A percentile compares a stretch with the other conserved stretches of the same genome.
phyloP scores from a whole-genome alignment of 2,113 vertebrate species.

The Eolophus roseicapilla region DNA sequence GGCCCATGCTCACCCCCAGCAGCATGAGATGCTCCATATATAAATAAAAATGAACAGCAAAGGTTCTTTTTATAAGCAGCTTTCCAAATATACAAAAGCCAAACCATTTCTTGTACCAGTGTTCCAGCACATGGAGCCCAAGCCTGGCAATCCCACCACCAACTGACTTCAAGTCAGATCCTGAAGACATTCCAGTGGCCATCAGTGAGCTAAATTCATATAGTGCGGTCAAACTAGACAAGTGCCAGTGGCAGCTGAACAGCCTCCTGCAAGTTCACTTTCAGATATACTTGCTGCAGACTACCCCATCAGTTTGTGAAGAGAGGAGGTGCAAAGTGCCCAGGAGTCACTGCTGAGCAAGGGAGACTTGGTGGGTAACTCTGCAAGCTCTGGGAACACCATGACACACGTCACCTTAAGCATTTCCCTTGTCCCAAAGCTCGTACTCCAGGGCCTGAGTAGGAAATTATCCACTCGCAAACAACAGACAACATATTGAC shows the following conservation, averaged over 20 bases:
- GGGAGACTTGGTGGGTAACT: not conserved
- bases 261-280: not conserved
- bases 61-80: not conserved
- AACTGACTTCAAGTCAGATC: not conserved
- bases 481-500: not conserved
- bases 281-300: not conserved
- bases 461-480: not conserved
- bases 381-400: not conserved
- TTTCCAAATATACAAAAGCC: not conserved
- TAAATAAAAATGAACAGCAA: not conserved
- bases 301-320: not conserved
- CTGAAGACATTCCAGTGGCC: not conserved
- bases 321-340: not conserved
- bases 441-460: rapidly evolving
- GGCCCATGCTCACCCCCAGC: not conserved
- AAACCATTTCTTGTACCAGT: not conserved
- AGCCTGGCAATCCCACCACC: not conserved
- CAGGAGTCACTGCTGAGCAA: not conserved
- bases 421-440: not conserved
- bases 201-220: not conserved
- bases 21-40: not conserved
- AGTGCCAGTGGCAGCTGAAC: not conserved
- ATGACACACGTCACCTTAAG: rapidly evolving
- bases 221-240: rapidly evolving
- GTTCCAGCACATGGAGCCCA: not conserved